Base-by-base conservation (phyloP, 2,888 invertebrate species). In the Ommatoiulus sabulosus region DNA sequence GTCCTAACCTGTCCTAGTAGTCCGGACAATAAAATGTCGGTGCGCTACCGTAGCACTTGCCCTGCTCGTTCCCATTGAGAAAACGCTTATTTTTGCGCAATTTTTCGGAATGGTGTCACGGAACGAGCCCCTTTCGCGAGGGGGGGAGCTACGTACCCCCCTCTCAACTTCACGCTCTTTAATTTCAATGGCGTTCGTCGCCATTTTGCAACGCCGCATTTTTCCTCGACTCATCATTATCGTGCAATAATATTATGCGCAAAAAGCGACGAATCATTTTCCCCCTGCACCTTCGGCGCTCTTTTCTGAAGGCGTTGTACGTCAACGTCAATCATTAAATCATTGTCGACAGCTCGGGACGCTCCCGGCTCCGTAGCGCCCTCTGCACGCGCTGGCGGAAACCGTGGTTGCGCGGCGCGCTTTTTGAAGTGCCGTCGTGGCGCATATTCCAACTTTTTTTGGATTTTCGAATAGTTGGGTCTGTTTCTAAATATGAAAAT, bases 311-410 rank as follows among this genome's bases (percentile, higher is more conserved):
- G 72, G 72, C 72, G 72, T 72, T 85, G 85, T 85, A 46, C 46
- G 85, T 85, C 85, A 85, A 85, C 85, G 85, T 85, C 85, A 85
- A 85, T 85, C 85, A 85, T 46, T 85, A 85, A 85, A 85, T 85
- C 85, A 85, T 85, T 46, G 44, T 44, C 85, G 85, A 46, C 44
- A 85, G 44, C 46, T 72, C 24, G 24, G 72, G 24, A 8, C 24
- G 24, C 72, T 24, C 72, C 72, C 24, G 7, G 72, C 10, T 24
- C 1, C 24, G 24, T 24, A 24, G 72, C 72, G 72, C 72, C 72
- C 24, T 10, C 72, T 72, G 72, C 24, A n/a, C 8, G 24, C 72
- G 8, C 12, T 7, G 8, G 10, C 7, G 72, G 72, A 10, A 72
- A 72, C 24, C 7, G 1, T 6, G 72, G 2, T 3, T 1, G 3